These are phyloP conservation scores for Sander lucioperca DNA, from an alignment of 2,113 vertebrate genomes.

Conservation along the genomic window DNA sequence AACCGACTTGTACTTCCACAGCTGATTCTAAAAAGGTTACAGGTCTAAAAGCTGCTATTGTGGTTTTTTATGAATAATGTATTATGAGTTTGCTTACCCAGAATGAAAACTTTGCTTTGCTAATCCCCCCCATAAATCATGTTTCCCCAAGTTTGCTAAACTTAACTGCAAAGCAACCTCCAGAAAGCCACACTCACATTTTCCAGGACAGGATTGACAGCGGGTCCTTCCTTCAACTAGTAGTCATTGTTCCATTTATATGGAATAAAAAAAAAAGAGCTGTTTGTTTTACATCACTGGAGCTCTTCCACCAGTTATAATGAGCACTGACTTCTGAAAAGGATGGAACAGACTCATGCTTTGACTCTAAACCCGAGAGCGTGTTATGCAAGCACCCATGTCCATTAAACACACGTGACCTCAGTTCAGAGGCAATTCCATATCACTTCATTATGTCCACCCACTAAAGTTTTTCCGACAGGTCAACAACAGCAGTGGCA, in stretches of 20 bases:
- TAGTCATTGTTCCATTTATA: slow-evolving; percentile 32
- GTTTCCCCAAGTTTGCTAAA: slow-evolving; percentile 11
- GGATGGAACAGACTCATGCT: slow-evolving; percentile 44
- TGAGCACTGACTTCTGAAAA: slow-evolving; percentile 26
- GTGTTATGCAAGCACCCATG: slow-evolving; percentile 18
- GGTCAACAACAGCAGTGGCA: slow-evolving; percentile 27
- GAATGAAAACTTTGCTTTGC: neutral
- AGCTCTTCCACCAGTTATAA: slow-evolving; percentile 53
- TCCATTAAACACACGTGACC: slow-evolving; percentile 58
- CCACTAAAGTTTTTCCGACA: slow-evolving; percentile 36
- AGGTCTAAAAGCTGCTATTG: slow-evolving; percentile 11
- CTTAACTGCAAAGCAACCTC: slow-evolving; percentile 33
- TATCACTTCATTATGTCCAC: slow-evolving; percentile 54
- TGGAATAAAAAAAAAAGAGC: slow-evolving; percentile 38
- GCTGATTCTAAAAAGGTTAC: neutral
- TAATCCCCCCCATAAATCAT: slow-evolving; percentile 21
- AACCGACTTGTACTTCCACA: neutral
- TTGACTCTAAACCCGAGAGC: slow-evolving; percentile 25
- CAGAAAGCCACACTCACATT: slow-evolving; percentile 38
- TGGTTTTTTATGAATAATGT: neutral
- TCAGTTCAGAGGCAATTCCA: slow-evolving; percentile 40
- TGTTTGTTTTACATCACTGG: slow-evolving; percentile 41
- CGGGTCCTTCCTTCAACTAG: slow-evolving; percentile 5
- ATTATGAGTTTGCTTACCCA: neutral
- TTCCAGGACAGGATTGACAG: slow-evolving; percentile 44